Conservation (phyloP, 2,797 vertebrate genomes). For the Lerista edwardsae region DNA sequence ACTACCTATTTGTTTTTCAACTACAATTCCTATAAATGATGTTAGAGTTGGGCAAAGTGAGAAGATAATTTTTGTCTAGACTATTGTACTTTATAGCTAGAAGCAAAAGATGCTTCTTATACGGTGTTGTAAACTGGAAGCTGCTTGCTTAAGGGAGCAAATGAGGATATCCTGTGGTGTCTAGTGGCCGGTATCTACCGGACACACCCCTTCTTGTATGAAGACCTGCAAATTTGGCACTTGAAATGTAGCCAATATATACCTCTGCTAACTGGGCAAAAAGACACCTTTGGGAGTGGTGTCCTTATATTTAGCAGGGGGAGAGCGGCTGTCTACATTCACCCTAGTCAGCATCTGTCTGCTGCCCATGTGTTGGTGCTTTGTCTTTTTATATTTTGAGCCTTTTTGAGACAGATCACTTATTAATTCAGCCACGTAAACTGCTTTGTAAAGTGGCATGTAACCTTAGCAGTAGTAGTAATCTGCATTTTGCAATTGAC, state of each 20-base stretch:
- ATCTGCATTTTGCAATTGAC: not conserved
- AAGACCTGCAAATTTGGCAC: not conserved
- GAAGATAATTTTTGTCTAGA: not conserved
- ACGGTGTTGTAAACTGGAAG: not conserved
- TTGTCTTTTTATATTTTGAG: too few relatives aligned
- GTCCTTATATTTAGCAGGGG: too few relatives aligned
- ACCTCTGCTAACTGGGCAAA: too few relatives aligned
- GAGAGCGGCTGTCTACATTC: too few relatives aligned
- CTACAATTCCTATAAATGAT: not conserved
- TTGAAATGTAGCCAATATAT: too few relatives aligned
- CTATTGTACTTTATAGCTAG: not conserved
- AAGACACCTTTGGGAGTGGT: too few relatives aligned
- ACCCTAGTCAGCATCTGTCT: too few relatives aligned
- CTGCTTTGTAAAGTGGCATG: too few relatives aligned
- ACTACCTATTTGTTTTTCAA: not conserved
- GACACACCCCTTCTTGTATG: not conserved
- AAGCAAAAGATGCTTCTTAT: not conserved
- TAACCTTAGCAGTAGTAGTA: too few relatives aligned
- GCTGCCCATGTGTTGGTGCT: too few relatives aligned
- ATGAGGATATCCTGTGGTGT: not conserved
- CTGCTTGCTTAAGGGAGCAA: not conserved
- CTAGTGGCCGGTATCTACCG: not conserved
- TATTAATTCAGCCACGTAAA: too few relatives aligned
- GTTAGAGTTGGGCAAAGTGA: not conserved
- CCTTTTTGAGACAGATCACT: too few relatives aligned